Base-by-base conservation (phyloP, 1,140 invertebrate species). In the Venturia canescens region DNA sequence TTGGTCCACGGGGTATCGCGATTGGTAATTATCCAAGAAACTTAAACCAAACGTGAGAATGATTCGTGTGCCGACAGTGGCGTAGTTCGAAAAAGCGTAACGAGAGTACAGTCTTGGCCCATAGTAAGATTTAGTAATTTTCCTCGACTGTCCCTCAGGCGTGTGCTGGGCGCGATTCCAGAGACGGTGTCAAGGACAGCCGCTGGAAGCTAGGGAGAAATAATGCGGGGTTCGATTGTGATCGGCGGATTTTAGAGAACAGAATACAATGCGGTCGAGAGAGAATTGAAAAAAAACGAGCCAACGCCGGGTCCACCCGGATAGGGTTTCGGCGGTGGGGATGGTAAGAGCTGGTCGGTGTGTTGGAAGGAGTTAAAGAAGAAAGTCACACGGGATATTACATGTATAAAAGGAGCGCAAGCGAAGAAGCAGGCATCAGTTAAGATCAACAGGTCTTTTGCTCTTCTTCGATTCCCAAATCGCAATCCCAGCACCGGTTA, bases 371-470 rank as follows among this genome's bases (percentile, higher is more conserved):
- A 72, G 70, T 72, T 21, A 21, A 21, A 60, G 70, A 72, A 75
- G 72, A 75, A 75, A 75, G 72, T 57, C 26, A 60, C 57, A n/a
- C 57, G 57, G 57, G n/a, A 57, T 50, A 50, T 57, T 75, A 57
- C 48, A 57, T 75, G 23, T 72, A 75, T 75, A 75, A 75, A 75
- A 74, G 71, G 72, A 23, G 48, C 23, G 11, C 60, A 60, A 53
- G 57, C 76, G 15, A 78, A 27, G 21, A 78, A 67, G 66, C 23
- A 78, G 66, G 16, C 66, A 78, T 78, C 76, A 78, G 66, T 67
- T 67, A 60, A 67, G 60, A 48, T 78, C 44, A n/a, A 60, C 57
- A 60, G n/a, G 34, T 57, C 60, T 78, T 48, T 67, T 67, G 18
- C 23, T 15, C 26, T 78, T 53, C 57, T 31, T 78, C 66, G 21